Base-by-base conservation (phyloP, 2,888 invertebrate species). In the Yponomeuta evonymella region DNA sequence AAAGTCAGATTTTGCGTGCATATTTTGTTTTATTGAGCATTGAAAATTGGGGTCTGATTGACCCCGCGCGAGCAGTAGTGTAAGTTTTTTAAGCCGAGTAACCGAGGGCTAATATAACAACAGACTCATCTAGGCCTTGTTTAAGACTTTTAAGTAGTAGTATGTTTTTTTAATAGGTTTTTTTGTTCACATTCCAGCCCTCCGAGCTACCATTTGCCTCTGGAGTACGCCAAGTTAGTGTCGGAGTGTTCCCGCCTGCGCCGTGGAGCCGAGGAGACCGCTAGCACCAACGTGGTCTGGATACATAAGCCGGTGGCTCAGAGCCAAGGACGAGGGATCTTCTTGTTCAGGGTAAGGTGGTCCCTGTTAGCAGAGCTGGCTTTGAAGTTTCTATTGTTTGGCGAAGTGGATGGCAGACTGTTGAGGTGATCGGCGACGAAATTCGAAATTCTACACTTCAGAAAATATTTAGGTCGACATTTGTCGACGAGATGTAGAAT, bases 281-380 rank as follows among this genome's bases (percentile, higher is more conserved):
- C 86, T 9, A 87, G 88, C 12, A 79, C 85, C 62, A 90, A 85
- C 75, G 90, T 89, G 51, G 94, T 96, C n/a, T 97, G 97, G 97
- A 97, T 97, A 74, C 97, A 96, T 82, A 97, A 97, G 80, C 97
- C 97, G 0, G 96, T 97, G 1, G 96, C 96, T 0, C 95, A 96
- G 83, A 97, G 97, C 76, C 96, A 97, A 85, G 97, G 97, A 10
- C 93, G 95, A 79, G 97, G 97, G 69, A 97, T 97, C 73, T 96
- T 96, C 79, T 86, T 97, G 43, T 97, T 97, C 84, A 93, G 96
- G 82, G 97, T 96, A 89, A 86, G 84, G 33, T 33, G 33, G 33
- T 33, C 5, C 33, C 33, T 33, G 33, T 33, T 4, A 33, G 23
- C 23, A 23, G 33, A 33, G 33, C 33, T 33, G 33, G 33, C 33